Evolutionary conservation across 2,113 vertebrate genomes (phyloP).

Genomic region (Ameiurus melas): DNA sequence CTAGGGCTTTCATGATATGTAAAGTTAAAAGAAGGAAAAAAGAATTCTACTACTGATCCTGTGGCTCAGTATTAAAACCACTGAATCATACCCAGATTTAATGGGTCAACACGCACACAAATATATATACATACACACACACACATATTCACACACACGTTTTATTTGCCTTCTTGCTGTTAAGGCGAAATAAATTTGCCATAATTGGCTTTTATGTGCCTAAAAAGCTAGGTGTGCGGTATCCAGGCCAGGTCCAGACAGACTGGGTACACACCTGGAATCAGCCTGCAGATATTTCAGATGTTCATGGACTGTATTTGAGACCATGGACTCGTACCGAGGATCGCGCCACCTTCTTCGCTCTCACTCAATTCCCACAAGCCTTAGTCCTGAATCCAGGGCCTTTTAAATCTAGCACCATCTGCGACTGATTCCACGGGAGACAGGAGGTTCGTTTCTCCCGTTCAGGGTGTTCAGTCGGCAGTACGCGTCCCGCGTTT

Average conservation of each 20-base stretch:
- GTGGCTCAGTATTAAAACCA: constrained; percentile 62
- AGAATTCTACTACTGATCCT: constrained; percentile 59
- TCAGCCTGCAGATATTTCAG: not conserved
- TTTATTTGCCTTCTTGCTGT: constrained; percentile 17
- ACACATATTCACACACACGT: not conserved
- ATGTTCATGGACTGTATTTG: constrained; percentile 3
- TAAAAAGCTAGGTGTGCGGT: not conserved
- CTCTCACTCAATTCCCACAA: constrained; percentile 41
- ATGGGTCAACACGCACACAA: constrained; percentile 28
- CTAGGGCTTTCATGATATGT: constrained; percentile 36
- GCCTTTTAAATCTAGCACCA: constrained; percentile 27
- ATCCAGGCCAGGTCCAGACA: not conserved
- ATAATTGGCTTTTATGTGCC: constrained; percentile 37
- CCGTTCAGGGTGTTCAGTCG: not conserved
- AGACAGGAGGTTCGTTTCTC: not conserved
- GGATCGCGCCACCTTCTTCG: not conserved
- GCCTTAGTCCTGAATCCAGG: constrained; percentile 35
- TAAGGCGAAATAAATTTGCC: constrained; percentile 11
- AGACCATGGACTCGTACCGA: not conserved
- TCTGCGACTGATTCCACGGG: not conserved
- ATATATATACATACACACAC: not conserved
- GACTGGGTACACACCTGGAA: too few relatives aligned
- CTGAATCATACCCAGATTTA: constrained; percentile 48
- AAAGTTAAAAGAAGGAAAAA: constrained; percentile 8
- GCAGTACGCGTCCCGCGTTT: not conserved